Percentiles rank a stretch among this genome's conserved stretches.
Conservation (phyloP, 2,888 invertebrate species). For the Plagodis dolabraria region DNA sequence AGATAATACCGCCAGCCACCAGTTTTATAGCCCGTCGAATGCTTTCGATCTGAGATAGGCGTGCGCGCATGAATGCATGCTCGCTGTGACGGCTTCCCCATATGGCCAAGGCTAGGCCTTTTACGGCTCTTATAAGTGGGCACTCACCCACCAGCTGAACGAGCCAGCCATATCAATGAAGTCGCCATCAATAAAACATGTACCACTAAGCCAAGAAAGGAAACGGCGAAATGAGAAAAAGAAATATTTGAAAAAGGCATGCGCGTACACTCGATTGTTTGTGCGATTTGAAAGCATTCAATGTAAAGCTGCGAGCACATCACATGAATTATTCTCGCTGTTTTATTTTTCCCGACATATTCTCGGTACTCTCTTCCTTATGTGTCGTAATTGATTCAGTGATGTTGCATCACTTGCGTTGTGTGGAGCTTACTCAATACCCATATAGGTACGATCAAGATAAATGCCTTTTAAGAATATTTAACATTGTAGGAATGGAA, state of each 20-base stretch:
- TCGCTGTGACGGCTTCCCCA: constrained; percentile 78
- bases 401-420: constrained; percentile 63
- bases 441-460: constrained; percentile 5
- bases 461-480: too few species aligned
- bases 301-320: constrained; percentile 72
- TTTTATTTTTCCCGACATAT: constrained; percentile 43
- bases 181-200: constrained; percentile 84
- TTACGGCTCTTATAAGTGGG: constrained; percentile 83
- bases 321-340: constrained; percentile 70
- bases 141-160: constrained; percentile 83
- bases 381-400: constrained; percentile 64
- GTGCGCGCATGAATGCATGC: constrained; percentile 80
- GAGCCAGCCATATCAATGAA: constrained; percentile 84
- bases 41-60: constrained; percentile 71
- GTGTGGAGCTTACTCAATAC: constrained; percentile 56
- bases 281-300: constrained; percentile 78
- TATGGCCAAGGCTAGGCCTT: constrained; percentile 83
- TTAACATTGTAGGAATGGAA: too few species aligned
- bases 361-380: constrained; percentile 55
- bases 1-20: constrained; percentile 60
- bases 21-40: constrained; percentile 33
- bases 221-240: constrained; percentile 81
- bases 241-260: constrained; percentile 80
- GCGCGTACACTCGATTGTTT: constrained; percentile 74
- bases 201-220: constrained; percentile 82